These are phyloP conservation scores for Acanthacorydalis orientalis DNA, from an alignment of 2,888 invertebrate species.

Conservation along the genomic window DNA sequence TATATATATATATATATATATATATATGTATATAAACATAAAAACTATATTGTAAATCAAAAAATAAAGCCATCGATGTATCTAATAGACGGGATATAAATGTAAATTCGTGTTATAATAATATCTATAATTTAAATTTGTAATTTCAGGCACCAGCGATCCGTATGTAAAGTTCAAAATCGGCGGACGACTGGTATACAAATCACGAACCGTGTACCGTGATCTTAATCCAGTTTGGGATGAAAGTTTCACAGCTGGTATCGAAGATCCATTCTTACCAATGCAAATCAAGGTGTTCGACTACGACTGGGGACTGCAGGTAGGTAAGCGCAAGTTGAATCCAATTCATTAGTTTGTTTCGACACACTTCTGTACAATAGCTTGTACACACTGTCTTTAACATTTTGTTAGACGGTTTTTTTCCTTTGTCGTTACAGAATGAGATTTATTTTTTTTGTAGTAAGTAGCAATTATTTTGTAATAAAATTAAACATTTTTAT, in stretches of 20 bases:
- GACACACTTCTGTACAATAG: background rate
- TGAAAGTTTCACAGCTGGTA: conserved; percentile 81
- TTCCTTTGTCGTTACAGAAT: background rate
- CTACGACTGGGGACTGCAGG: conserved; percentile 83
- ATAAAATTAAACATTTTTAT: no score
- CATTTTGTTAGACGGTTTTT: background rate
- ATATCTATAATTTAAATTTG: background rate
- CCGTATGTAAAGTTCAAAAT: conserved; percentile 95
- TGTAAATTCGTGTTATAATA: no score
- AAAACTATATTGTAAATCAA: no score
- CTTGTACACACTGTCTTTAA: background rate
- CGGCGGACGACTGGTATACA: conserved; percentile 73
- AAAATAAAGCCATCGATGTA: no score
- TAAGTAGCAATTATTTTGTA: no score
- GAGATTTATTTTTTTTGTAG: no score
- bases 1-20: no score
- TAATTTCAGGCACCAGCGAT: conserved; percentile 73
- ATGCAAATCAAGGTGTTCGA: conserved; percentile 88
- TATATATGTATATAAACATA: no score
- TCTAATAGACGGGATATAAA: no score
- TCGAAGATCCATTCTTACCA: conserved; percentile 79
- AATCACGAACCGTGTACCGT: conserved; percentile 84
- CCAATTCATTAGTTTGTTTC: no score
- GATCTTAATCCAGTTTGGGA: conserved; percentile 98
- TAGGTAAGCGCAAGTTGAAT: conserved; percentile 10